Percentiles rank a stretch among this genome's conserved stretches.
phyloP scores from a whole-genome alignment of 1,140 invertebrate species.

The Euura lappo region DNA sequence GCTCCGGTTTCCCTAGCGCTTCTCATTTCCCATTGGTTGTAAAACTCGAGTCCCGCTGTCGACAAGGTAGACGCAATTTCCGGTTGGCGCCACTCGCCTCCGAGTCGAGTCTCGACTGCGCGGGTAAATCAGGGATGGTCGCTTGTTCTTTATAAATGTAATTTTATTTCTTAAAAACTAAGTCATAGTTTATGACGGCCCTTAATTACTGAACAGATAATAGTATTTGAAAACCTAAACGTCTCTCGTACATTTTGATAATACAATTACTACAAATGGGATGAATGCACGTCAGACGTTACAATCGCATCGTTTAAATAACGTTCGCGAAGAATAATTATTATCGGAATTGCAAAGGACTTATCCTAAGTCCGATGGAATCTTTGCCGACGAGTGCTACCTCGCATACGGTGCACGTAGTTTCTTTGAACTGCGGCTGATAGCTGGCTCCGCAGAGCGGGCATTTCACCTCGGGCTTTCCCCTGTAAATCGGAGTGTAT shows the following conservation, averaged over 20 bases:
- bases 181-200: too few relatives aligned
- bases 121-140: too few relatives aligned
- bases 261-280: not conserved
- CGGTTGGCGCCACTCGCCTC: too few relatives aligned
- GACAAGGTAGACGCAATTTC: too few relatives aligned
- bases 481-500: constrained; percentile 94
- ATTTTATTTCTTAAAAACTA: too few relatives aligned
- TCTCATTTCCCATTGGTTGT: too few relatives aligned
- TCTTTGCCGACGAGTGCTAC: constrained; percentile 94
- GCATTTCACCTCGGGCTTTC: constrained; percentile 94
- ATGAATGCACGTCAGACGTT: not conserved
- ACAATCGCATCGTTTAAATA: not conserved
- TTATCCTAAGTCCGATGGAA: constrained; percentile 85
- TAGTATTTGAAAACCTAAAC: constrained; percentile 1
- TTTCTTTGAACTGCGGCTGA: constrained; percentile 85
- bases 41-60: too few relatives aligned
- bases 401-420: constrained; percentile 84
- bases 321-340: not conserved
- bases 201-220: not conserved
- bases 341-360: constrained; percentile 72
- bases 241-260: not conserved
- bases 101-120: too few relatives aligned
- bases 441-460: constrained; percentile 92
- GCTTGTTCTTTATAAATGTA: too few relatives aligned
- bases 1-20: too few relatives aligned